Evolutionary conservation across 2,113 vertebrate species (phyloP).

Genomic region (Hemibagrus wyckioides): DNA sequence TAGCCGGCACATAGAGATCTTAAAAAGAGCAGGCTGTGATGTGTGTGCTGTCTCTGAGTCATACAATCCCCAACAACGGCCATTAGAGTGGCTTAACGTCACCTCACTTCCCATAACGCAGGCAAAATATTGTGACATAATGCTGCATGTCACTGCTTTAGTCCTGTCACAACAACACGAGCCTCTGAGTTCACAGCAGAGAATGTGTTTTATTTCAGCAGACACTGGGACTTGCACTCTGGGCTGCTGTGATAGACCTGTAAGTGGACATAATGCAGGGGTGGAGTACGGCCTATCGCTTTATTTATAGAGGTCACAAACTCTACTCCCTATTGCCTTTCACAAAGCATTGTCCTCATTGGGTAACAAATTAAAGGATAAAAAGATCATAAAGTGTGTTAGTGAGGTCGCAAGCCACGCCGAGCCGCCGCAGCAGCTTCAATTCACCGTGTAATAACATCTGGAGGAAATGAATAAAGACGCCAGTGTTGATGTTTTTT

Average conservation of each 20-base stretch:
- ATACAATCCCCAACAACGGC: background rate
- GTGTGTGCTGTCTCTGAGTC: constrained; percentile 3
- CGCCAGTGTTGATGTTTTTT: background rate
- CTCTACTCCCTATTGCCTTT: constrained; percentile 8
- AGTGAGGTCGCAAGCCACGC: background rate
- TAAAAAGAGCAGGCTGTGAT: background rate
- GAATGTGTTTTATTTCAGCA: background rate
- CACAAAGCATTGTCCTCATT: constrained; percentile 2
- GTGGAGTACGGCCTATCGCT: background rate
- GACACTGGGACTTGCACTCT: background rate
- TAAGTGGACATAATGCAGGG: constrained; percentile 1
- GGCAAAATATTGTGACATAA: constrained; percentile 25
- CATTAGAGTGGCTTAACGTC: constrained; percentile 23
- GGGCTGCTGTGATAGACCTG: constrained; percentile 10
- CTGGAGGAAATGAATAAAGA: background rate
- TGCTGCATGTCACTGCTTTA: background rate
- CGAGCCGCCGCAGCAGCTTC: background rate
- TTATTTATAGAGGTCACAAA: constrained; percentile 24
- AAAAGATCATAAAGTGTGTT: background rate
- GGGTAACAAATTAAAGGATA: background rate
- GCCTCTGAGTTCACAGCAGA: background rate
- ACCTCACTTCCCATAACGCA: background rate
- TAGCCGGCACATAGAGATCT: background rate
- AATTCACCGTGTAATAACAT: background rate
- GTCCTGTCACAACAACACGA: constrained; percentile 13